phyloP scores from a whole-genome alignment of 2,888 invertebrate genomes.

The Camptogramma bilineatum region DNA sequence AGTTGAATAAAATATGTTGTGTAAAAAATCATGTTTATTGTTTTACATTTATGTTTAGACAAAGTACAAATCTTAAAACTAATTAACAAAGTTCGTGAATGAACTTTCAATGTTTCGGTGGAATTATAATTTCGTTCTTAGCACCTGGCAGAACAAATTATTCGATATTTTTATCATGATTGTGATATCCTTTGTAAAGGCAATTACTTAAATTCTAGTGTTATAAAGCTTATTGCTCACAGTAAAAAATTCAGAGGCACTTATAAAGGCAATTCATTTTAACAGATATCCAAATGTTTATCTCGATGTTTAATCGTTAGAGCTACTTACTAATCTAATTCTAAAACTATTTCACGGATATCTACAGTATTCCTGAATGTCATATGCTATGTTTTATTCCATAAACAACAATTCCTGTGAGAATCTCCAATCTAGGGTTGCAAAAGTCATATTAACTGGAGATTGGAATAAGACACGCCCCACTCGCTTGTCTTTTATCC shows the following conservation, averaged over 20 bases:
- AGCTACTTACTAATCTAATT: too few relatives aligned
- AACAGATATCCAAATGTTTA: too few relatives aligned
- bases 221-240: constrained; percentile 10
- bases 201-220: constrained; percentile 14
- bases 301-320: too few relatives aligned
- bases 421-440: too few relatives aligned
- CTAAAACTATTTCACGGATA: too few relatives aligned
- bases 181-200: constrained; percentile 21
- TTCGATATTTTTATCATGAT: constrained; percentile 16
- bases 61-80: constrained; percentile 36
- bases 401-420: too few relatives aligned
- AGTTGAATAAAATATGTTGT: constrained; percentile 26
- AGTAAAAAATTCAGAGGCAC: constrained; percentile 7
- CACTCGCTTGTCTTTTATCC: too few relatives aligned
- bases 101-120: constrained; percentile 33
- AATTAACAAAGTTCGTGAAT: constrained; percentile 30
- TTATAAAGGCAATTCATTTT: background rate
- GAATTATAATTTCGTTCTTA: constrained; percentile 11
- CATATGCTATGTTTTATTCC: too few relatives aligned
- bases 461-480: too few relatives aligned
- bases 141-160: constrained; percentile 3
- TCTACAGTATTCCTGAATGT: too few relatives aligned
- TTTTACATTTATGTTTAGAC: constrained; percentile 22
- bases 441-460: too few relatives aligned
- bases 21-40: constrained; percentile 39